A percentile compares a stretch with the other conserved stretches of the same genome.
These are phyloP conservation scores for Silurus lanzhouensis DNA, from an alignment of 2,797 vertebrate genomes.

Conservation along the genomic window DNA sequence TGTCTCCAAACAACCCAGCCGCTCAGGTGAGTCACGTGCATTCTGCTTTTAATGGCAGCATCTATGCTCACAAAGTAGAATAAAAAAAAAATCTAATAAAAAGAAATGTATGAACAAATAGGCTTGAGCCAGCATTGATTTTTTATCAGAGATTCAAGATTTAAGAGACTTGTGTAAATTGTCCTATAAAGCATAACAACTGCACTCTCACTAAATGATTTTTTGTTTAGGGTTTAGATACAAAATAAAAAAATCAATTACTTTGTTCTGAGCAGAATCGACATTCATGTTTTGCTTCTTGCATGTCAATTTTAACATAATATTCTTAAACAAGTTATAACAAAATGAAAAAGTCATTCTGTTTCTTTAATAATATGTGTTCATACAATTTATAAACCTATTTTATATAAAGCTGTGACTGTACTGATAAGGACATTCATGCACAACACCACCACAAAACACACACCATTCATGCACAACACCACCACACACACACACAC, in stretches of 20 bases:
- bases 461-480: too few relatives aligned
- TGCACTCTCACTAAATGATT: not conserved
- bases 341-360: not conserved
- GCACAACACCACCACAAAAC: too few relatives aligned
- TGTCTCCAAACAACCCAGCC: constrained; percentile 85
- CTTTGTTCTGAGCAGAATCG: not conserved
- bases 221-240: not conserved
- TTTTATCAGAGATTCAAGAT: not conserved
- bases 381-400: not conserved
- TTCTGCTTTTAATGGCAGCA: not conserved
- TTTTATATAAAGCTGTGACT: not conserved
- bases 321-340: not conserved
- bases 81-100: not conserved
- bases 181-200: not conserved
- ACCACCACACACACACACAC: not conserved
- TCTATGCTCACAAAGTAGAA: not conserved
- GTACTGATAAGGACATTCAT: not conserved
- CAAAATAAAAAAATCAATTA: not conserved
- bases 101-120: not conserved
- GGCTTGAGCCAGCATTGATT: not conserved
- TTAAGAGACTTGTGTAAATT: not conserved
- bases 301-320: not conserved
- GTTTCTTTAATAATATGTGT: not conserved
- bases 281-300: not conserved
- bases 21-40: constrained; percentile 79